Percentiles rank a stretch among this genome's conserved stretches.
Evolutionary conservation across 2,113 vertebrate genomes (phyloP).

Genomic region (Centropus bengalensis): DNA sequence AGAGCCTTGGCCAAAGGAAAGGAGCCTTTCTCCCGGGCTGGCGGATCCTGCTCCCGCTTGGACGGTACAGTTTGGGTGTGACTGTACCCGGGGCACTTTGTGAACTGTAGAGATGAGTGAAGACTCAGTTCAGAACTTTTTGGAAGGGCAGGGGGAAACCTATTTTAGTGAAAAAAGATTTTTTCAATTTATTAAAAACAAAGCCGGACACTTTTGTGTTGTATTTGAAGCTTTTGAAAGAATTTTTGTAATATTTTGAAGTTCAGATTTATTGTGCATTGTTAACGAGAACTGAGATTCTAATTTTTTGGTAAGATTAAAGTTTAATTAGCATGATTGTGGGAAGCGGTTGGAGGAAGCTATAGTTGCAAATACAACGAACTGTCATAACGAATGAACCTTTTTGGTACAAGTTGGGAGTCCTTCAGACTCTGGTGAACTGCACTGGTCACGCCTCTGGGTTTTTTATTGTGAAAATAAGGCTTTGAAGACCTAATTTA

Average conservation of each 20-base stretch:
- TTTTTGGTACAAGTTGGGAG: slow-evolving; percentile 84
- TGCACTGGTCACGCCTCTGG: slow-evolving; percentile 77
- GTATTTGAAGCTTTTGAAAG: slow-evolving; percentile 96
- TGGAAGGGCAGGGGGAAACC: slow-evolving; percentile 74
- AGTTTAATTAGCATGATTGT: slow-evolving; percentile 81
- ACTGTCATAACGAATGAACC: slow-evolving; percentile 81
- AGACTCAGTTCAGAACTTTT: slow-evolving; percentile 79
- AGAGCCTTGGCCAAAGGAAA: not conserved
- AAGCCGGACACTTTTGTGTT: slow-evolving; percentile 92
- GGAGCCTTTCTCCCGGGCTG: slow-evolving; percentile 70
- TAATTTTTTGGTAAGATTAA: slow-evolving; percentile 85
- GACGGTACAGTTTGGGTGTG: slow-evolving; percentile 30
- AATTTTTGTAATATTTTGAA: slow-evolving; percentile 88
- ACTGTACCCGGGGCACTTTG: slow-evolving; percentile 75
- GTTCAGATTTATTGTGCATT: slow-evolving; percentile 86
- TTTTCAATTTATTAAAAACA: slow-evolving; percentile 86
- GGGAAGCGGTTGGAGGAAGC: slow-evolving; percentile 80
- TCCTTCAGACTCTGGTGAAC: slow-evolving; percentile 72
- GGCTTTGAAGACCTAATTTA: slow-evolving; percentile 48
- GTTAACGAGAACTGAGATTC: slow-evolving; percentile 84
- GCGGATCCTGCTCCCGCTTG: slow-evolving; percentile 35
- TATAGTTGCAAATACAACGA: slow-evolving; percentile 79
- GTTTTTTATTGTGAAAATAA: slow-evolving; percentile 56
- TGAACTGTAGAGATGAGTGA: slow-evolving; percentile 74
- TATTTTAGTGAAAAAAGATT: slow-evolving; percentile 75